Conservation (phyloP, 1,140 invertebrate species). For the Phymastichus coffea region DNA sequence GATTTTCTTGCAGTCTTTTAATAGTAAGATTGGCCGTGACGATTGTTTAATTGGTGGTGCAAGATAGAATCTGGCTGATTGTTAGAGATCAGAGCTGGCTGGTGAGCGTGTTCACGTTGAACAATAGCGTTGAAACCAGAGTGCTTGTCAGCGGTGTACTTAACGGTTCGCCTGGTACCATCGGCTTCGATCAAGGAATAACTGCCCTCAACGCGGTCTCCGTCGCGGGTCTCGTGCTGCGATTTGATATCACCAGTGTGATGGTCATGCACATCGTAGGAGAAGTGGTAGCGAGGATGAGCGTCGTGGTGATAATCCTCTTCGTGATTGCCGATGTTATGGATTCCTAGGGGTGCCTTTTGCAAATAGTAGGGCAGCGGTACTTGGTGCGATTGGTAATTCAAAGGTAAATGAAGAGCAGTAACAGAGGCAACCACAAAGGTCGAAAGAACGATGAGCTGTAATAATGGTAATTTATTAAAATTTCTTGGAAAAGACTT, state of each 20-base stretch:
- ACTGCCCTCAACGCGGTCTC: slow-evolving; percentile 32
- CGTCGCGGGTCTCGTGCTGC: slow-evolving; percentile 31
- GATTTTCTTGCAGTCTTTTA: too few species aligned
- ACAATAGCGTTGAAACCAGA: slow-evolving; percentile 48
- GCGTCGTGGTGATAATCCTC: slow-evolving; percentile 33
- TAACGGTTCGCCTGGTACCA: slow-evolving; percentile 34
- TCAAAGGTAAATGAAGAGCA: too few species aligned
- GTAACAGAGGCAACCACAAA: slow-evolving; percentile 50
- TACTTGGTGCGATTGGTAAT: too few species aligned
- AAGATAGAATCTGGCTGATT: too few species aligned
- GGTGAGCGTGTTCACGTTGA: slow-evolving; percentile 19
- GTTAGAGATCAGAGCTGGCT: too few species aligned
- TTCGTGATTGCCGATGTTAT: slow-evolving; percentile 14
- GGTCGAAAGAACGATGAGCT: slow-evolving; percentile 51
- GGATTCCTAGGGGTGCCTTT: not conserved
- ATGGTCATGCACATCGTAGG: slow-evolving; percentile 32
- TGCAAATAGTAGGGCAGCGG: slow-evolving; percentile 21
- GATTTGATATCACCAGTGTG: slow-evolving; percentile 43
- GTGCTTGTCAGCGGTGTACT: slow-evolving; percentile 46
- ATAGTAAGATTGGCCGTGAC: too few species aligned
- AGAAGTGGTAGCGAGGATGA: slow-evolving; percentile 29
- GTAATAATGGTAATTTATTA: not conserved
- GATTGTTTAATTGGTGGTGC: too few species aligned
- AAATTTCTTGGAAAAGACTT: not conserved
- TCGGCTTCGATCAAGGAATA: slow-evolving; percentile 38